Base-by-base conservation (phyloP, 1,140 invertebrate genomes). In the Pinna nobilis region DNA sequence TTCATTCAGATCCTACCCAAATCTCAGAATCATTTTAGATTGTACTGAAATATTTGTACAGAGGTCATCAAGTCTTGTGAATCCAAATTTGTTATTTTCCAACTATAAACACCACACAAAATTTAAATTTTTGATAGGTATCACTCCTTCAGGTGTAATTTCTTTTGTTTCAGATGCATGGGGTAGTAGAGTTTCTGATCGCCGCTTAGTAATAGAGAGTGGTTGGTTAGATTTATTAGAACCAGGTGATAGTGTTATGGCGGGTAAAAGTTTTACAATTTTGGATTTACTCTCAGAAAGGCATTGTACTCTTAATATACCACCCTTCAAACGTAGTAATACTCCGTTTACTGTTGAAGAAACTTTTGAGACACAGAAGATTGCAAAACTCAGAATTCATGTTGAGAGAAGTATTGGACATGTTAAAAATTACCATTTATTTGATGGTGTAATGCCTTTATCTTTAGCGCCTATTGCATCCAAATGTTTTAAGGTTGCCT, bases 141-240 rank as follows among this genome's bases (percentile, higher is more conserved):
- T 53, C 23, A n/a, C 50, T 9, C 50, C 50, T 53, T 15, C 50
- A 18, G 50, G 50, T n/a, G 50, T 57, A 28, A 57, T 57, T 57
- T 1, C 53, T 11, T 57, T 57, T 57, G 53, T 57, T 23, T 55
- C 37, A 23, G n/a, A 33, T 18, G 47, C 73, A 3, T 73, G 67
- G 59, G 51, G 68, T 20, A 75, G 80, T 11, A 55, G 53, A 15
- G 71, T 74, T 11, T 79, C 74, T 23, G 80, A 83, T 57, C 72
- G 71, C 37, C 53, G 73, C 7, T 13, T 68, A n/a, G 35, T 20
- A 39, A 50, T n/a, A n/a, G 23, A 68, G 33, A 33, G 50, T 55
- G 65, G 65, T 39, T 28, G 55, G n/a, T 30, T 68, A 9, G 51
- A 68, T 30, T 35, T 68, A 37, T 33, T 68, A 20, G 65, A 57